A percentile compares a stretch with the other conserved stretches of the same genome.
phyloP scores from a whole-genome alignment of 2,113 vertebrate genomes.

The Mionectes macconnelli region DNA sequence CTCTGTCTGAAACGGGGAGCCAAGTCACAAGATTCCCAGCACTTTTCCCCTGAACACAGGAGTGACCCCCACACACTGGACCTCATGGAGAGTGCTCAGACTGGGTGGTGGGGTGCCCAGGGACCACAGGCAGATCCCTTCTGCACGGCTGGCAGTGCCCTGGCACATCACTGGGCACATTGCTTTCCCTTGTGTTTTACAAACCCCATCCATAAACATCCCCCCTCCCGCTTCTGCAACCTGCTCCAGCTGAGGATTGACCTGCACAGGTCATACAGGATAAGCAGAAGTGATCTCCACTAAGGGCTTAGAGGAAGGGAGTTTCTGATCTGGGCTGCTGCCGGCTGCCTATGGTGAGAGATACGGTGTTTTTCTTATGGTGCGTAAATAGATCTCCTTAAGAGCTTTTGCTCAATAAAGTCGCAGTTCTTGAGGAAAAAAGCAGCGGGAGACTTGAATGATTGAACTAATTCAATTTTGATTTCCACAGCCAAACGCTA shows the following conservation, averaged over 20 bases:
- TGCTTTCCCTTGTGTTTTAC: accelerated
- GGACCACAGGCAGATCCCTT: accelerated
- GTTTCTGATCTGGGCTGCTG: background rate
- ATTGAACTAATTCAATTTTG: background rate
- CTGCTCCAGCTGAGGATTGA: background rate
- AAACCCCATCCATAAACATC: background rate
- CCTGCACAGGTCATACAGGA: accelerated
- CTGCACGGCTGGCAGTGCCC: background rate
- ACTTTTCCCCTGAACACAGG: background rate
- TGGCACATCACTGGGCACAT: accelerated
- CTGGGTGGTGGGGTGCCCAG: background rate
- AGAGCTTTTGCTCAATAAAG: background rate
- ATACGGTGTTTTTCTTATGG: background rate
- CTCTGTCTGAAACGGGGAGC: accelerated
- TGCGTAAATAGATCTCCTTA: background rate
- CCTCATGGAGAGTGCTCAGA: accelerated
- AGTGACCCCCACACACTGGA: background rate
- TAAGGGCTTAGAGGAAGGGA: background rate
- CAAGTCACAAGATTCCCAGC: background rate
- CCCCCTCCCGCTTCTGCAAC: background rate
- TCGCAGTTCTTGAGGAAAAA: background rate
- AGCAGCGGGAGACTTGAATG: background rate
- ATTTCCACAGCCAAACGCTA: background rate
- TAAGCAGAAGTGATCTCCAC: background rate
- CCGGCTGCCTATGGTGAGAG: accelerated